Conservation (phyloP, 2,113 vertebrate species). For the Clinocottus analis region DNA sequence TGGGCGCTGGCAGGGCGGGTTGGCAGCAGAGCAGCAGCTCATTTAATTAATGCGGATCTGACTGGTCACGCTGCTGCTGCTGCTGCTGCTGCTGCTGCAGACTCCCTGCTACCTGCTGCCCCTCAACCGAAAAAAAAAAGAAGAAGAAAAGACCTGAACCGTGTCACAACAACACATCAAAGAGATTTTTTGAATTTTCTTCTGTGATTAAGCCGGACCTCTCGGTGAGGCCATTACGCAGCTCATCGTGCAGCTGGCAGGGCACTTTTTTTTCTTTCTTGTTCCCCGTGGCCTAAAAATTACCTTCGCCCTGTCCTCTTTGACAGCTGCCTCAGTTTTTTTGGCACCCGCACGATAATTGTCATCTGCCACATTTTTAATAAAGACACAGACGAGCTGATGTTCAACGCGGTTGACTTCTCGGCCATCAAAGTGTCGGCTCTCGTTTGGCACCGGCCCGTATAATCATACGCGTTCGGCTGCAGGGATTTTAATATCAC, state of each 20-base stretch:
- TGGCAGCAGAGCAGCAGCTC: conserved; percentile 57
- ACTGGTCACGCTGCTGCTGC: conserved; percentile 55
- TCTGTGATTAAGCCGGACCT: conserved; percentile 57
- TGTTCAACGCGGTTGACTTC: conserved; percentile 42
- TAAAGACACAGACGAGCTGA: conserved; percentile 38
- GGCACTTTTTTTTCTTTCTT: conserved; percentile 44
- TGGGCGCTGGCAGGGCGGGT: conserved; percentile 45
- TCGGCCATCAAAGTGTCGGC: conserved; percentile 45
- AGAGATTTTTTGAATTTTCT: conserved; percentile 47
- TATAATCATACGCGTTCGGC: conserved; percentile 39
- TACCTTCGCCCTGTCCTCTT: conserved; percentile 30
- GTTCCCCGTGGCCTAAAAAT: conserved; percentile 28
- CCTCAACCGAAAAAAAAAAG: conserved; percentile 27
- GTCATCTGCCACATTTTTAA: conserved; percentile 56
- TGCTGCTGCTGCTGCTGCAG: too few species aligned
- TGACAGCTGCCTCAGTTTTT: conserved; percentile 60
- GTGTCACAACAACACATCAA: conserved; percentile 62
- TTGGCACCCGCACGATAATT: conserved; percentile 33
- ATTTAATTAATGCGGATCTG: conserved; percentile 68
- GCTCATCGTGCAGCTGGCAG: conserved; percentile 43
- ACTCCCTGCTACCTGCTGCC: conserved; percentile 55
- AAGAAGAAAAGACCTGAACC: conserved; percentile 33
- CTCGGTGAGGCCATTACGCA: conserved; percentile 37
- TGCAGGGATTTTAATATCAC: conserved; percentile 39
- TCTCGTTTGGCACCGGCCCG: conserved; percentile 34